Base-by-base conservation (phyloP, 2,888 invertebrate species). In the Aspidiotus rigidus region DNA sequence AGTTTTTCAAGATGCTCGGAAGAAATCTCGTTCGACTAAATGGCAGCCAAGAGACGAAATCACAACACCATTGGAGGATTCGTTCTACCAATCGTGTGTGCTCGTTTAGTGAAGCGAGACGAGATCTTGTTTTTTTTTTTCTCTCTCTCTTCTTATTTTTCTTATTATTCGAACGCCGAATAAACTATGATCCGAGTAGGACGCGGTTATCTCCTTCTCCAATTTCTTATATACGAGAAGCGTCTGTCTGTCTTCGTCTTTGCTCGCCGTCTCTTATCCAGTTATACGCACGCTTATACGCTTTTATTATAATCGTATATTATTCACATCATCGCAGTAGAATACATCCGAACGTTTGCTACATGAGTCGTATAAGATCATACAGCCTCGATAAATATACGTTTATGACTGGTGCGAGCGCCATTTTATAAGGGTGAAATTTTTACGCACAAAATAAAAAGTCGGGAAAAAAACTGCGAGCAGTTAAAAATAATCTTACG, bases 71-170 rank as follows among this genome's bases (percentile, higher is more conserved):
- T 67, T 67, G 67, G 67, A 57, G 67, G 59, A 67, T 44, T 44
- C 13, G 39, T 59, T 59, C 57, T 8, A 67, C 67, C 67, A 67
- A 67, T 67, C 59, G 44, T 17, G 42, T 59, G 28, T 57, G 67
- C 57, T 62, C 28, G n/a, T 49, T n/a, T 49, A n/a, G 49, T 49
- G 49, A n/a, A 49, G n/a, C n/a, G 49, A 49, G 49, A 49, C 11
- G 49, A 49, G 28, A 16, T 16, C 17, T 61, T 40, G 61, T 39
- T 61, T n/a, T 13, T 28, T 57, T 11, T 56, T 9, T 56, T 7
- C 60, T 7, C 60, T 17, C 61, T n/a, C 28, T 61, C n/a, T 61
- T 61, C 17, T 16, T 5, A 15, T 57, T 11, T 57, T 11, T 11
- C 15, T 11, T 15, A 2, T 11, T 57, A 16, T 57, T 15, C 57